These are phyloP conservation scores for Caenorhabditis macrosperma DNA, from an alignment of 2,888 invertebrate genomes.

Conservation along the genomic window DNA sequence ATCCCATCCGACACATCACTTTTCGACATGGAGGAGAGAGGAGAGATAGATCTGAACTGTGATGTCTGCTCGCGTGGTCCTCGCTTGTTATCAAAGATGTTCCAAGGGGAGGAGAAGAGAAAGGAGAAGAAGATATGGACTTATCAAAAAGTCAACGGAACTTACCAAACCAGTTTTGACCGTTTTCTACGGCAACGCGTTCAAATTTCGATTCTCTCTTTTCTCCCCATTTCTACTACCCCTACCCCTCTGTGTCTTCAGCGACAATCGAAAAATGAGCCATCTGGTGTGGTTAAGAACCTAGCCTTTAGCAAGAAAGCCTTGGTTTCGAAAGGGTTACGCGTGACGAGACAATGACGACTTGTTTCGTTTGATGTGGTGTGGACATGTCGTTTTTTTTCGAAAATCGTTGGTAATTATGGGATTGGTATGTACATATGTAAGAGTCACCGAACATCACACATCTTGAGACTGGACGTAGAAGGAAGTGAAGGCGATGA, in stretches of 20 bases:
- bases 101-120: neutral
- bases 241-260: too few relatives aligned
- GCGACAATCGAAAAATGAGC: constrained; percentile 1
- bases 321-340: neutral
- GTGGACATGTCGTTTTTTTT: constrained; percentile 1
- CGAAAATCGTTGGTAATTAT: constrained; percentile 40
- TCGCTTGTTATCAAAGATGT: neutral
- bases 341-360: constrained; percentile 4
- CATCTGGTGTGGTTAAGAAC: neutral
- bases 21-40: constrained; percentile 13
- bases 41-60: constrained; percentile 32
- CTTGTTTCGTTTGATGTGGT: neutral
- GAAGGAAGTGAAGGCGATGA: neutral
- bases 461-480: neutral
- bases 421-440: constrained; percentile 4
- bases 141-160: too few relatives aligned
- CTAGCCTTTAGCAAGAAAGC: neutral
- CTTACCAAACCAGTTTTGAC: too few relatives aligned
- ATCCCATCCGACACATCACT: constrained; percentile 26
- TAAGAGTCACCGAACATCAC: constrained; percentile 20
- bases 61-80: constrained; percentile 10
- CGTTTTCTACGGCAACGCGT: too few relatives aligned
- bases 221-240: too few relatives aligned
- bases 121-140: neutral
- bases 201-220: too few relatives aligned